Percentiles rank a stretch among this genome's conserved stretches.
Evolutionary conservation across 2,797 vertebrate species (phyloP).

Genomic region (Danio tinwini): DNA sequence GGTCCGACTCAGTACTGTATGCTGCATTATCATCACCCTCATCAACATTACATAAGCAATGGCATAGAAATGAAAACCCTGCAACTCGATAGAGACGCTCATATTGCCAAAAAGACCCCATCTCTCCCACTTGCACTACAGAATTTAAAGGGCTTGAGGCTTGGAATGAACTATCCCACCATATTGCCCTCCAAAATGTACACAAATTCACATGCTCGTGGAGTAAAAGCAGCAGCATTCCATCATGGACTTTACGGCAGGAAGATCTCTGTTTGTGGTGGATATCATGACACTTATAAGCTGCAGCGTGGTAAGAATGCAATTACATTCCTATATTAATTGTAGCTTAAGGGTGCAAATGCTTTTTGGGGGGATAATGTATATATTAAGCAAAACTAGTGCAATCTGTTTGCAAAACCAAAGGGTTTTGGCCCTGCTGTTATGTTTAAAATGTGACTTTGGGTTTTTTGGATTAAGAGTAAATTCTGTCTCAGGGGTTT

Average conservation of each 20-base stretch:
- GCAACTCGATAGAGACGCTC: constrained; percentile 68
- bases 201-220: constrained; percentile 44
- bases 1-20: constrained; percentile 76
- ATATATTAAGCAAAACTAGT: background rate
- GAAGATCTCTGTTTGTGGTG: constrained; percentile 68
- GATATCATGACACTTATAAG: constrained; percentile 68
- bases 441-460: constrained; percentile 17
- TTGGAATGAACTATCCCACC: constrained; percentile 92
- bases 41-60: constrained; percentile 76
- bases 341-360: constrained; percentile 3
- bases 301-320: constrained; percentile 69
- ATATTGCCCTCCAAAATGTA: constrained; percentile 82
- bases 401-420: background rate
- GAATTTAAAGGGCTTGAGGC: constrained; percentile 76
- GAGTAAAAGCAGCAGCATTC: constrained; percentile 13
- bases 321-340: background rate
- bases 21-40: constrained; percentile 88
- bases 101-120: constrained; percentile 36
- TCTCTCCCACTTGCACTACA: constrained; percentile 62
- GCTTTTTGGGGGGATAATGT: background rate
- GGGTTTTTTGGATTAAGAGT: constrained; percentile 29
- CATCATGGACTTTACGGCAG: constrained; percentile 42
- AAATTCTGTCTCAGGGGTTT: constrained; percentile 44
- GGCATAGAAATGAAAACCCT: constrained; percentile 72
- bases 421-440: constrained; percentile 17